Base-by-base conservation (phyloP, 1,140 invertebrate species). In the Tetraneura akinire region DNA sequence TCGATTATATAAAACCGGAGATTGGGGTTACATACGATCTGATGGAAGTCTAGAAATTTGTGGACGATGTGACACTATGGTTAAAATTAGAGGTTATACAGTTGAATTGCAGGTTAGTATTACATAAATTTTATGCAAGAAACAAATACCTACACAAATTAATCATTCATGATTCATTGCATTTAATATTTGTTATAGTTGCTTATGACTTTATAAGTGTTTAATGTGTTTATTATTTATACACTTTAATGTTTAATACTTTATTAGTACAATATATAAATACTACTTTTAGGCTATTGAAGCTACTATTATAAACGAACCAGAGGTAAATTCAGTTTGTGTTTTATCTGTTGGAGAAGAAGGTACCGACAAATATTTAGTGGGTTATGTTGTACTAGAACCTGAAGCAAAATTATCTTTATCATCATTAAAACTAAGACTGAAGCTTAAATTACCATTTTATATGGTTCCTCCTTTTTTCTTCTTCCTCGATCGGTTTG, bases 401-500 rank as follows among this genome's bases (percentile, higher is more conserved):
- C 82, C 21, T n/a, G 42, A 49, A 71, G 55, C 42, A 57, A 45
- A 51, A 5, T 49, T 82, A 51, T 74, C 11, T 82, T 85, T 71
- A 87, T 87, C 47, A 80, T 84, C 84, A 37, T 81, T 89, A 29
- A 82, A 87, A 66, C 84, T 85, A 1, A 84, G 84, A 42, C 83
- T 89, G 8, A 88, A 89, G 81, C 84, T 84, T 62, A 84, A 83
- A 29, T 82, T 89, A 29, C 88, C 88, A 9, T 88, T 88, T 82
- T 89, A 89, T 82, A 89, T 89, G 88, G 86, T 89, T 60, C 88
- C 88, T 9, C 86, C 87, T 9, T 87, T 86, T 81, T 87, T 88
- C 82, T 83, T 88, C 3, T 86, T 87, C 71, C 70, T 89, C 5
- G 84, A 87, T 21, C 82, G 81, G 83, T 83, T 57, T 29, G 81